Percentiles rank a stretch among this genome's conserved stretches.
phyloP scores from a whole-genome alignment of 2,888 invertebrate species.

The Drosophila rubida region DNA sequence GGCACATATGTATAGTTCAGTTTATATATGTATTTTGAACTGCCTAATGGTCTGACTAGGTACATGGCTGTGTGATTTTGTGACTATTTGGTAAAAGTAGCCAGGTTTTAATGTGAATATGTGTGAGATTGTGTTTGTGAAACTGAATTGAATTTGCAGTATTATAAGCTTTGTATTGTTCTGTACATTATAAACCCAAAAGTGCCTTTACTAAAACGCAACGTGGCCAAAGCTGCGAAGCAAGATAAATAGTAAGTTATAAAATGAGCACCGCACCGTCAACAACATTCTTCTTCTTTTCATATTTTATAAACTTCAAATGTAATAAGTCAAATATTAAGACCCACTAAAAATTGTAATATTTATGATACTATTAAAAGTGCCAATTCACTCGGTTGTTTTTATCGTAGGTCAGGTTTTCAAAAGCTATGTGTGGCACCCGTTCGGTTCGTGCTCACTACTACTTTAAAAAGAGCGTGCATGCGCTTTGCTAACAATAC shows the following conservation, averaged over 20 bases:
- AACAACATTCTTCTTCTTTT: too few relatives aligned
- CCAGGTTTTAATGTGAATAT: conserved; percentile 77
- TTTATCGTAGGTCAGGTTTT: conserved; percentile 73
- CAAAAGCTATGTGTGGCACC: conserved; percentile 6
- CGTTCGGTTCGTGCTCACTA: conserved; percentile 9
- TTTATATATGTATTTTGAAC: conserved; percentile 9
- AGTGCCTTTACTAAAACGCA: too few relatives aligned
- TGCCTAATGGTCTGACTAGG: conserved; percentile 45
- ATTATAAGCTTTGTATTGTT: conserved; percentile 45
- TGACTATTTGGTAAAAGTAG: conserved; percentile 75
- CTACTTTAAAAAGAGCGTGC: conserved; percentile 60
- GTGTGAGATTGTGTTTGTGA: conserved; percentile 40
- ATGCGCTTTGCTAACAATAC: conserved; percentile 49
- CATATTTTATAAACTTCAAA: too few relatives aligned
- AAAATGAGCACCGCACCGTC: too few relatives aligned
- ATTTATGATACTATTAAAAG: too few relatives aligned
- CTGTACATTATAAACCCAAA: conserved; percentile 2
- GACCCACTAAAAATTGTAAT: too few relatives aligned
- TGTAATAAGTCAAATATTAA: too few relatives aligned
- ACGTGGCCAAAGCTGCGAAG: too few relatives aligned
- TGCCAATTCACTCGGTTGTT: too few relatives aligned
- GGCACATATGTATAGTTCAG: conserved; percentile 37
- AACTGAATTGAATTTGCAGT: conserved; percentile 32
- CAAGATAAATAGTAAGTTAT: too few relatives aligned
- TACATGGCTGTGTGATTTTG: conserved; percentile 54